Percentiles rank a stretch among this genome's conserved stretches.
These are phyloP conservation scores for Lasioglossum vierecki DNA, from an alignment of 2,888 invertebrate species.

Conservation along the genomic window DNA sequence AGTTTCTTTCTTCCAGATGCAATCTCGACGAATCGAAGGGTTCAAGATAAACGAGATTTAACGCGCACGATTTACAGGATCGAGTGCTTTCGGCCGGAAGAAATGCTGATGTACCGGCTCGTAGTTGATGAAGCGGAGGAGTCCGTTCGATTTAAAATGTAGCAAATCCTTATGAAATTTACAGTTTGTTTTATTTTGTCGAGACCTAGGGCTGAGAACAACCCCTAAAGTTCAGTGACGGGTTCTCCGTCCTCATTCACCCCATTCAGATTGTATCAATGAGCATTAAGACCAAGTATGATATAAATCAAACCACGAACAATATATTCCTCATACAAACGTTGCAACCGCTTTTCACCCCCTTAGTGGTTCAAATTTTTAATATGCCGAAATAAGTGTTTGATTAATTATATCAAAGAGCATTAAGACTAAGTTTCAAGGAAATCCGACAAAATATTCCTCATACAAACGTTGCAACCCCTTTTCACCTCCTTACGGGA, in stretches of 20 bases:
- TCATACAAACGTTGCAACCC: no score
- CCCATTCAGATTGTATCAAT: no score
- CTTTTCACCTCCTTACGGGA: no score
- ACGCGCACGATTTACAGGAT: not conserved
- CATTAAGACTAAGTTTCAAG: no score
- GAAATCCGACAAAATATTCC: no score
- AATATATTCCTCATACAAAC: no score
- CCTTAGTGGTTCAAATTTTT: no score
- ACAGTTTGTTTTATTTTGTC: not conserved
- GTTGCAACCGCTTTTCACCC: no score
- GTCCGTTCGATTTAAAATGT: not conserved
- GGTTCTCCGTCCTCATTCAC: not conserved
- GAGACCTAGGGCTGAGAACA: not conserved
- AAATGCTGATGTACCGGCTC: not conserved
- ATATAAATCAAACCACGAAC: no score
- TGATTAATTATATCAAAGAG: no score
- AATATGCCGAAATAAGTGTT: no score
- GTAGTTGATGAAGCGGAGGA: not conserved
- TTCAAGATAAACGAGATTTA: not conserved
- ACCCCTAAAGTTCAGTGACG: not conserved
- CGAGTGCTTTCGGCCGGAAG: not conserved
- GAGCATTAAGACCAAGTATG: not conserved
- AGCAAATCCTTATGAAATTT: not conserved
- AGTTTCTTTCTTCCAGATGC: not conserved
- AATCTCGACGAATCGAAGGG: not conserved